Evolutionary conservation across 2,113 vertebrate species (phyloP).

Genomic region (Galeopterus variegatus): DNA sequence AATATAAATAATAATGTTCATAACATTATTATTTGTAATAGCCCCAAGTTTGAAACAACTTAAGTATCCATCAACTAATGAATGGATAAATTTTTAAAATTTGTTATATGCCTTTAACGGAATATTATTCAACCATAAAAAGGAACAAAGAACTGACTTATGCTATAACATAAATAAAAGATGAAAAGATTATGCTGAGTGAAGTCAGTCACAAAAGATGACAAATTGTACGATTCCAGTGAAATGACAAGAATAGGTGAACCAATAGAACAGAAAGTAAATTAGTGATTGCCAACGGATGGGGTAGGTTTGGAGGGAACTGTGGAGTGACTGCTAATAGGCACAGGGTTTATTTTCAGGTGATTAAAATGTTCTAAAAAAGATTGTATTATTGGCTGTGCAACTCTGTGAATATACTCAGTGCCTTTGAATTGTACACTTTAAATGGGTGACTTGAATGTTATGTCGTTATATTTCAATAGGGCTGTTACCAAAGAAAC

Average conservation of each 20-base stretch:
- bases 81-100: background rate
- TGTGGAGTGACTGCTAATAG: background rate
- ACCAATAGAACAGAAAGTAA: background rate
- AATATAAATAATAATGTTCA: background rate
- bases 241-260: background rate
- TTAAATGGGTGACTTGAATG: background rate
- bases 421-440: background rate
- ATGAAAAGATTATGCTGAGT: background rate
- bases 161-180: background rate
- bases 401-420: background rate
- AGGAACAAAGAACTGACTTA: slow-evolving; percentile 6
- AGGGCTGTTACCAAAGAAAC: background rate
- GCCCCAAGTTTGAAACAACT: background rate
- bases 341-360: background rate
- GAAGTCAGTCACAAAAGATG: background rate
- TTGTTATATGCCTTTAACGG: background rate
- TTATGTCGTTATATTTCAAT: background rate
- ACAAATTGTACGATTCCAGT: background rate
- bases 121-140: slow-evolving; percentile 25
- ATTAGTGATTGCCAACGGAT: background rate
- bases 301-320: background rate
- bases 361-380: background rate
- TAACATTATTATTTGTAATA: background rate
- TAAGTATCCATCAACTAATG: background rate
- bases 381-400: background rate